Percentiles rank a stretch among this genome's conserved stretches.
phyloP scores from a whole-genome alignment of 2,888 invertebrate species.

The Acanthopleura granulata region DNA sequence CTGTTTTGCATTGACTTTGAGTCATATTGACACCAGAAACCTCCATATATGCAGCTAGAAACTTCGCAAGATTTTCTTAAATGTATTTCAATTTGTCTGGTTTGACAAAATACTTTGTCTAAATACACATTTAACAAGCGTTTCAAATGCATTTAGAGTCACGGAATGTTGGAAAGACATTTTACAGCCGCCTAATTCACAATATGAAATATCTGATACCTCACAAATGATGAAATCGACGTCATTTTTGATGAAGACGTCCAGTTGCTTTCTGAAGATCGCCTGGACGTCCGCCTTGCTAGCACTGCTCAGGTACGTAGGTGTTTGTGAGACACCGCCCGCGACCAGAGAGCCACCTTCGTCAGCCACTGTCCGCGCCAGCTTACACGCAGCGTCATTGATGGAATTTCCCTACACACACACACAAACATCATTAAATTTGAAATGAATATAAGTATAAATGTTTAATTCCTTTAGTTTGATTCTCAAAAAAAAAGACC shows the following conservation, averaged over 20 bases:
- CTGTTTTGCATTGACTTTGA: too few relatives aligned
- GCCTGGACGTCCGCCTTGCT: conserved; percentile 59
- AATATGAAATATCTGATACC: conserved; percentile 39
- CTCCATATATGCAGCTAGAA: too few relatives aligned
- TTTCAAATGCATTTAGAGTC: too few relatives aligned
- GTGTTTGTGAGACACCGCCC: conserved; percentile 68
- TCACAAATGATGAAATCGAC: conserved; percentile 69
- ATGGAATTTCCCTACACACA: conserved; percentile 57
- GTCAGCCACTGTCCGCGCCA: conserved; percentile 65
- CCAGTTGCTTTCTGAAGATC: conserved; percentile 65
- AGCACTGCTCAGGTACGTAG: conserved; percentile 63
- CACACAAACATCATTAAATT: too few relatives aligned
- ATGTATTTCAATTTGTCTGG: too few relatives aligned
- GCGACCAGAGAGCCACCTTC: conserved; percentile 66
- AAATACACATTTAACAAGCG: too few relatives aligned
- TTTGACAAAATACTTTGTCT: too few relatives aligned
- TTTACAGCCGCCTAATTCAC: not conserved
- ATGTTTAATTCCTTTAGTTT: too few relatives aligned
- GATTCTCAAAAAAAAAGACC: too few relatives aligned
- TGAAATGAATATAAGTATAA: too few relatives aligned
- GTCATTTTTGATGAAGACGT: conserved; percentile 66
- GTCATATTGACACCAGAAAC: too few relatives aligned
- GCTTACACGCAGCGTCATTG: conserved; percentile 66
- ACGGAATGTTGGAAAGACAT: not conserved
- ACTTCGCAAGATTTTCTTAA: too few relatives aligned